Base-by-base conservation (phyloP, 2,888 invertebrate genomes). In the Agrochola lychnidis region DNA sequence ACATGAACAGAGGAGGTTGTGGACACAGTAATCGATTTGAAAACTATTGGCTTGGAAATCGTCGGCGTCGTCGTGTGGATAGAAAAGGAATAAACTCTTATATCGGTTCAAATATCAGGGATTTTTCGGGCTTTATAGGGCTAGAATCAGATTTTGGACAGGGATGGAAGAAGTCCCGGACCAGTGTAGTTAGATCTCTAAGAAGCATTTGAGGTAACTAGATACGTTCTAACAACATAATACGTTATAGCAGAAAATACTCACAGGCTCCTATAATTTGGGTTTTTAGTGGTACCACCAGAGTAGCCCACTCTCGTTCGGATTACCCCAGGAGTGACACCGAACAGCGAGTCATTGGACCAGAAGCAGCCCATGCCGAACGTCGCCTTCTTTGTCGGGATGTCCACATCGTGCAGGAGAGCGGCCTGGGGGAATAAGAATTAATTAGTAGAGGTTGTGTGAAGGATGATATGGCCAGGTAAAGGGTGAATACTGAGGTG, bases 361-460 rank as follows among this genome's bases (percentile, higher is more conserved):
- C 99, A 99, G 95, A 99, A 99, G 94, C 99, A 99, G 22, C 98
- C 98, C 99, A 99, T 99, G 19, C 98, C 99, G 93, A 99, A 99
- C 0, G 99, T 98, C 9, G 99, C 99, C 89, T 98, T 98, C 92
- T 97, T 97, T 70, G 97, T 97, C 1, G 97, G 97, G 53, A 96
- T 95, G 89, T 97, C 97, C 82, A 97, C 97, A 94, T 98, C 97
- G 90, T 98, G 98, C 30, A 97, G 95, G 66, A 98, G 96, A 62
- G 97, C 88, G 12, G 92, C 88, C 95, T 96, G 92, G 16, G 4
- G 45, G 76, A n/a, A 4, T 10, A 7, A 16, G 3, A 64, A 36
- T 14, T 4, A 0, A 25, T 64, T 45, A 25, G 16, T 53, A 51
- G 36, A 25, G 4, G 57, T 7, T 14, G 16, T 7, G 10, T 25